Base-by-base conservation (phyloP, 2,797 vertebrate species). In the Emys orbicularis region DNA sequence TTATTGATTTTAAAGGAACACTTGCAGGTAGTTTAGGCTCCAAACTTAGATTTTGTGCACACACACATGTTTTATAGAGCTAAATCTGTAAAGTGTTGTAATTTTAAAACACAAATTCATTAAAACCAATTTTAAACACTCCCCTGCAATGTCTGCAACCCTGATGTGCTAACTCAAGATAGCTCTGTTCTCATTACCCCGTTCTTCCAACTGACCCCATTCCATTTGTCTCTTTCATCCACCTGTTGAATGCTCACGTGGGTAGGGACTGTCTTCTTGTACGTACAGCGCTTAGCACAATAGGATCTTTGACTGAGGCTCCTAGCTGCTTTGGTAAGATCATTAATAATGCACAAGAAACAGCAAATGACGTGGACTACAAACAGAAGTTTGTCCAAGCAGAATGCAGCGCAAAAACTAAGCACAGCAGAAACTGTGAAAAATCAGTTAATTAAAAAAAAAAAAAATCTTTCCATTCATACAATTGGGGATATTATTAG, bases 111-210 rank as follows among this genome's bases (percentile, higher is more conserved):
- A 59, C 27, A 59, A 44, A 57, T 84, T 92, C 15, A 84, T 18
- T 49, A 91, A n/a, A 85, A 61, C 54, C 84, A 65, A 11, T 21
- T 90, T 92, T 79, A 54, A 74, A 25, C n/a, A 89, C 1, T 93
- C 85, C 50, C 0, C 1, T 89, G 41, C 12, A 88, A n/a, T 8
- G 4, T 82, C 50, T 93, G 25, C 34, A 91, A 68, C 19, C 16
- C 74, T 57, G 91, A 52, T 34, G 27, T 0, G 0, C 25, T 34
- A 87, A 31, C 29, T 81, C 21, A 27, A 56, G 0, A 27, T 9
- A 34, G 80, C 52, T 57, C 57, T 84, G 68, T 21, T 88, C 44
- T 79, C 1, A 1, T 87, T 31, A 6, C 72, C 6, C 68, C 74
- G 77, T 50, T 18, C 82, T 94, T 31, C 29, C 37, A 29, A 23